Percentiles rank a stretch among this genome's conserved stretches.
Conservation (phyloP, 2,797 vertebrate genomes). For the Anabas testudineus region DNA sequence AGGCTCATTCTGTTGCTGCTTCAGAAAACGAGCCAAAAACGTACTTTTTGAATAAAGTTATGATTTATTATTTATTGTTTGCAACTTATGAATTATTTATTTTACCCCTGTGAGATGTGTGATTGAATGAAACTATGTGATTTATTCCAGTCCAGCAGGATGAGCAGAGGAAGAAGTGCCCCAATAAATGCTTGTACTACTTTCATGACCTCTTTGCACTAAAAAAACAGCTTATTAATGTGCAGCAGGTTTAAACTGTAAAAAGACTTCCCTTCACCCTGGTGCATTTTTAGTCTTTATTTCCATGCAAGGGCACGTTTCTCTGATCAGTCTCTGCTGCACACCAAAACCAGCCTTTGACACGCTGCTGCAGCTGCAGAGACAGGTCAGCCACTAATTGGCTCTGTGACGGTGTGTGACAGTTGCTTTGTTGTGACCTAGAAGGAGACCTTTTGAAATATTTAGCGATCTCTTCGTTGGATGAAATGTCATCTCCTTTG, state of each 20-base stretch:
- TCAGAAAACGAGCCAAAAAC: constrained; percentile 2
- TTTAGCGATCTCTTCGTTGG: constrained; percentile 7
- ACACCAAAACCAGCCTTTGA: background rate
- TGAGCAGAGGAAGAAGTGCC: background rate
- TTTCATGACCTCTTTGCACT: background rate
- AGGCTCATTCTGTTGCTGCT: background rate
- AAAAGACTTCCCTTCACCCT: background rate
- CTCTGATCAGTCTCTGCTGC: constrained; percentile 9
- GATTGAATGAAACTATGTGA: background rate
- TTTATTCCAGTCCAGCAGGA: constrained; percentile 15
- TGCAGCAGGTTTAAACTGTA: constrained; percentile 1
- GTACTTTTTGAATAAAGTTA: background rate
- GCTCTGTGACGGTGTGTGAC: constrained; percentile 38
- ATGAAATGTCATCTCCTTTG: constrained; percentile 15
- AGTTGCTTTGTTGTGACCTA: background rate
- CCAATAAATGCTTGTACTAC: background rate
- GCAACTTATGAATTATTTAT: background rate
- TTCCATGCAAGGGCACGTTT: constrained; percentile 18
- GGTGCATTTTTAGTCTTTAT: background rate
- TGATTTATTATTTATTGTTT: constrained; percentile 34
- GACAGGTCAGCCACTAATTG: constrained; percentile 37
- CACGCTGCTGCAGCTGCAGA: background rate
- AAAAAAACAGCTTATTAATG: background rate
- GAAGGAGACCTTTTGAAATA: constrained; percentile 28
- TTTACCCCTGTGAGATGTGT: background rate